Percentiles rank a stretch among this genome's conserved stretches.
phyloP scores from a whole-genome alignment of 2,797 vertebrate genomes.

The Alosa sapidissima region DNA sequence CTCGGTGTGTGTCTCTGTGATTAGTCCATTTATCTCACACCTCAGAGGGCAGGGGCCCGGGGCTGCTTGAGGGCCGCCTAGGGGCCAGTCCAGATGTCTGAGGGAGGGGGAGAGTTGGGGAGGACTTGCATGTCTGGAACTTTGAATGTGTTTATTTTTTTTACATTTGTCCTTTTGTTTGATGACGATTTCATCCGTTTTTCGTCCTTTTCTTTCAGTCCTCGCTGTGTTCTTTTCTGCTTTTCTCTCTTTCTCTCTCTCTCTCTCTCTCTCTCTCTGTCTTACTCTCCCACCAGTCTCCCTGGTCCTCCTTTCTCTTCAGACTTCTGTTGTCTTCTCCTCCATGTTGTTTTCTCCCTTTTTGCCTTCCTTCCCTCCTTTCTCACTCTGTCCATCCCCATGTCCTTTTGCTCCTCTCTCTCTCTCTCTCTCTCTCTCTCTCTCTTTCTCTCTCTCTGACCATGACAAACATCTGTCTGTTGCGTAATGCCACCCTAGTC shows the following conservation, averaged over 20 bases:
- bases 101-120: background rate
- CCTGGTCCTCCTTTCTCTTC: background rate
- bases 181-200: background rate
- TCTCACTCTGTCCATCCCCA: background rate
- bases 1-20: background rate
- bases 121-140: background rate
- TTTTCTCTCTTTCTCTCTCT: background rate
- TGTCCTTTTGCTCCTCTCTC: background rate
- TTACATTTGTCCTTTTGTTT: background rate
- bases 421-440: slow-evolving; percentile 35
- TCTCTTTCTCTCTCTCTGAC: slow-evolving; percentile 44
- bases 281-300: no score
- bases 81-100: background rate
- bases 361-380: background rate
- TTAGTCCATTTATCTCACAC: background rate
- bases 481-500: slow-evolving; percentile 65
- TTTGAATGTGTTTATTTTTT: background rate
- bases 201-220: background rate
- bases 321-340: background rate
- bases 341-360: background rate
- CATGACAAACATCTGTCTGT: slow-evolving; percentile 73
- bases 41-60: background rate
- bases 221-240: background rate
- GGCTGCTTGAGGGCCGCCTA: background rate
- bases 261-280: background rate